Base-by-base conservation (phyloP, 1,140 invertebrate genomes). In the Calosoma granatense region DNA sequence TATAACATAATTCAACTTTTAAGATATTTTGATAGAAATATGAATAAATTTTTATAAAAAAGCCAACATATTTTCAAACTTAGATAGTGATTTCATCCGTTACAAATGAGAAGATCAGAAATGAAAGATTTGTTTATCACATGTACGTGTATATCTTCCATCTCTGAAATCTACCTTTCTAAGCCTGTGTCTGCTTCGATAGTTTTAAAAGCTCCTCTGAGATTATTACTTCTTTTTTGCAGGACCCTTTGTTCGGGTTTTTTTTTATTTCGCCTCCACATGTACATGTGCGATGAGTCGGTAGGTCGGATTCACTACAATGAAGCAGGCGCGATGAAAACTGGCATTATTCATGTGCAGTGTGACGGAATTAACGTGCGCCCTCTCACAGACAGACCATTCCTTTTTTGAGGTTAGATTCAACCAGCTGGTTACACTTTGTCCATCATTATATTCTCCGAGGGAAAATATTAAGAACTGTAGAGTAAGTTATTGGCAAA, bases 101-200 rank as follows among this genome's bases (percentile, higher is more conserved):
- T n/a, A n/a, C n/a, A n/a, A n/a, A n/a, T n/a, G n/a, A n/a, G n/a
- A n/a, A n/a, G n/a, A n/a, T n/a, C n/a, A n/a, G n/a, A n/a, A n/a
- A n/a, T n/a, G n/a, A n/a, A n/a, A n/a, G n/a, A n/a, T n/a, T n/a
- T n/a, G n/a, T n/a, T n/a, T n/a, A n/a, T n/a, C n/a, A n/a, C n/a
- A n/a, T n/a, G n/a, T n/a, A n/a, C n/a, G n/a, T n/a, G n/a, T n/a
- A n/a, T n/a, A n/a, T n/a, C n/a, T n/a, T n/a, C n/a, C n/a, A n/a
- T n/a, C n/a, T n/a, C n/a, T n/a, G n/a, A n/a, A n/a, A n/a, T n/a
- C n/a, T n/a, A n/a, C n/a, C n/a, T n/a, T n/a, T n/a, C n/a, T n/a
- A n/a, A n/a, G n/a, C n/a, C n/a, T n/a, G 41, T 47, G 41, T 47
- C 17, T 47, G 41, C 41, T 47, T 47, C 41, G 41, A 47, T 47